Percentiles rank a stretch among this genome's conserved stretches.
phyloP scores from a whole-genome alignment of 2,113 vertebrate genomes.

The Clinocottus analis region DNA sequence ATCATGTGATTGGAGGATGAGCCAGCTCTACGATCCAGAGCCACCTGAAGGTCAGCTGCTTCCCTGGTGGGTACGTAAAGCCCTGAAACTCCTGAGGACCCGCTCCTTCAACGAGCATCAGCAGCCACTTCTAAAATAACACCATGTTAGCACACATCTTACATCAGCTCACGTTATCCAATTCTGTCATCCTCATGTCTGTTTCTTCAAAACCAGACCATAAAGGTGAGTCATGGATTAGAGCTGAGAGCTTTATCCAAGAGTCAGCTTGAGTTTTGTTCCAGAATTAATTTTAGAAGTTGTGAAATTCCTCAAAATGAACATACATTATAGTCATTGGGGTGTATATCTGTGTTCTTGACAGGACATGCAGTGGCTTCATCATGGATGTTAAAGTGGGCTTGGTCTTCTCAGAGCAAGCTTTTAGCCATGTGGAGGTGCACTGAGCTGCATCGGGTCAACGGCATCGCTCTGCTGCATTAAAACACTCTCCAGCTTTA shows the following conservation, averaged over 20 bases:
- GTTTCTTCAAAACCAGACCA: not conserved
- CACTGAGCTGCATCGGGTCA: conserved; percentile 19
- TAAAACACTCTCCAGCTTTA: conserved; percentile 52
- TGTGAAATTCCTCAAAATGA: conserved; percentile 3
- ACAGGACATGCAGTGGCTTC: conserved; percentile 24
- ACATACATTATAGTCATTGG: not conserved
- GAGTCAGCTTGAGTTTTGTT: not conserved
- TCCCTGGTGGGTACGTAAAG: conserved; percentile 17
- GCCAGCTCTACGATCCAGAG: no score
- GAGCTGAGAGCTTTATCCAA: not conserved
- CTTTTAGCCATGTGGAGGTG: conserved; percentile 51
- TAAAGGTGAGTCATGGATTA: not conserved
- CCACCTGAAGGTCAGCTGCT: not conserved
- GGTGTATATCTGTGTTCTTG: conserved; percentile 32
- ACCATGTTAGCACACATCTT: not conserved
- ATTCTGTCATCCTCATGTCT: no score
- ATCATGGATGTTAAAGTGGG: conserved; percentile 64
- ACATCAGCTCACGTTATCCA: no score
- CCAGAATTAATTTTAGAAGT: not conserved
- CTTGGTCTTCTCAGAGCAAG: not conserved
- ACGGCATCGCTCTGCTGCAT: conserved; percentile 53
- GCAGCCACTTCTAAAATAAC: not conserved
- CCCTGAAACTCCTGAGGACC: not conserved
- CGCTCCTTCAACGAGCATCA: not conserved
- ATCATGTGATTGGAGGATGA: no score